A percentile compares a stretch with the other conserved stretches of the same genome.
phyloP scores from a whole-genome alignment of 2,113 vertebrate species.

The Macquaria australasica region DNA sequence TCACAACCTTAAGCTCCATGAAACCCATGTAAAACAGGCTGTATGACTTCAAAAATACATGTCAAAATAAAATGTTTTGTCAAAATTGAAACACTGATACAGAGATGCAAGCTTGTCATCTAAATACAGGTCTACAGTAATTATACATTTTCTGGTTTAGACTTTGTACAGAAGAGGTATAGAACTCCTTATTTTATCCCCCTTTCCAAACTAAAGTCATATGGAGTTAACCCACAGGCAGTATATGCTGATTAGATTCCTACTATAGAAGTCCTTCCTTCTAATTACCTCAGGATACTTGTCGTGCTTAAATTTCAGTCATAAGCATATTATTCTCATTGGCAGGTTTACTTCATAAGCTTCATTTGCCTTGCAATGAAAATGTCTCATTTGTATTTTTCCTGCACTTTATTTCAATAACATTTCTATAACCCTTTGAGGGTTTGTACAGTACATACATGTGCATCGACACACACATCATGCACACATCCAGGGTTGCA shows the following conservation, averaged over 20 bases:
- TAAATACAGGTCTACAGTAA: neutral
- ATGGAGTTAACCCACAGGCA: conserved; percentile 19
- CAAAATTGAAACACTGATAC: too few relatives aligned
- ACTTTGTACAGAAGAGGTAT: conserved; percentile 8
- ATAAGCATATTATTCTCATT: conserved; percentile 25
- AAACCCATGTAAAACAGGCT: neutral
- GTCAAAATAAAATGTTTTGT: neutral
- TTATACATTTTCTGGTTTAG: neutral
- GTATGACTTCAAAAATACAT: neutral
- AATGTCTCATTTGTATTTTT: conserved; percentile 11
- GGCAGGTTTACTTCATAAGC: conserved; percentile 37
- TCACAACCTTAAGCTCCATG: neutral
- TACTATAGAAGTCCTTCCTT: conserved; percentile 48
- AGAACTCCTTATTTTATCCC: neutral
- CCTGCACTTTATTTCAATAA: neutral
- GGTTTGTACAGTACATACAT: conserved; percentile 15
- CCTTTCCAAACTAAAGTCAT: neutral
- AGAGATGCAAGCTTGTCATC: neutral
- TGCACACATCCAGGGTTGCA: conserved; percentile 18
- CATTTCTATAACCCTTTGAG: neutral
- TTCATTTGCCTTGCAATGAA: neutral
- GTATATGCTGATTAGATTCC: conserved; percentile 55
- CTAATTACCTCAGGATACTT: conserved; percentile 43
- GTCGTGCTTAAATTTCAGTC: neutral
- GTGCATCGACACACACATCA: neutral